Conservation (phyloP, 2,113 vertebrate species). For the Ariopsis seemanni region DNA sequence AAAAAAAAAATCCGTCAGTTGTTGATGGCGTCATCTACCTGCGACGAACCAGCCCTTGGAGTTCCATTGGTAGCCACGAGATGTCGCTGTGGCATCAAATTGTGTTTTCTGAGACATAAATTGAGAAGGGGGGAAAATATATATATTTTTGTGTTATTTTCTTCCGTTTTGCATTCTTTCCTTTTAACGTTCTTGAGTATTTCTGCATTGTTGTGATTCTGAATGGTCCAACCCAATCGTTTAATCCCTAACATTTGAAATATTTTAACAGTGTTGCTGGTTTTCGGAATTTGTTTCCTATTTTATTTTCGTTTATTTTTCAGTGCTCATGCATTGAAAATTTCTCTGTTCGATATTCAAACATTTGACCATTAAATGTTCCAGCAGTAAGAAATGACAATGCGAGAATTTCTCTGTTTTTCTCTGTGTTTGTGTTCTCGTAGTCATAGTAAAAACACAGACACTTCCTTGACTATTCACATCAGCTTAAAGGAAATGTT, state of each 20-base stretch:
- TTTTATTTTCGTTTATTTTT: neutral
- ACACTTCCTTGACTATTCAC: neutral
- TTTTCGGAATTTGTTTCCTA: neutral
- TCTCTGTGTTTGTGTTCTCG: neutral
- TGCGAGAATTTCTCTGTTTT: neutral
- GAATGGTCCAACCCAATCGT: neutral
- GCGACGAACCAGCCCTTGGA: neutral
- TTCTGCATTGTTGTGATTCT: neutral
- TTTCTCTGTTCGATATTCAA: neutral
- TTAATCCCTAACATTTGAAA: neutral
- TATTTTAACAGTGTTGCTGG: neutral
- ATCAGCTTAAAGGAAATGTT: neutral
- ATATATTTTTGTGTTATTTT: neutral
- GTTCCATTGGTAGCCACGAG: neutral
- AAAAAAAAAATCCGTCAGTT: slow-evolving; percentile 55
- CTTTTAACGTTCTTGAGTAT: neutral
- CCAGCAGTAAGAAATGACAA: neutral
- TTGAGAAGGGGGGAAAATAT: neutral
- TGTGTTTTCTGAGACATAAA: neutral
- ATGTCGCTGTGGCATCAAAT: neutral
- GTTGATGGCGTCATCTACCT: slow-evolving; percentile 16
- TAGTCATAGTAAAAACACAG: neutral
- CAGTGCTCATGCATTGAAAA: neutral
- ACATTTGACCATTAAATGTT: neutral
- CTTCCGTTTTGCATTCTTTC: neutral